Base-by-base conservation (phyloP, 2,113 vertebrate genomes). In the Halcyon senegalensis region DNA sequence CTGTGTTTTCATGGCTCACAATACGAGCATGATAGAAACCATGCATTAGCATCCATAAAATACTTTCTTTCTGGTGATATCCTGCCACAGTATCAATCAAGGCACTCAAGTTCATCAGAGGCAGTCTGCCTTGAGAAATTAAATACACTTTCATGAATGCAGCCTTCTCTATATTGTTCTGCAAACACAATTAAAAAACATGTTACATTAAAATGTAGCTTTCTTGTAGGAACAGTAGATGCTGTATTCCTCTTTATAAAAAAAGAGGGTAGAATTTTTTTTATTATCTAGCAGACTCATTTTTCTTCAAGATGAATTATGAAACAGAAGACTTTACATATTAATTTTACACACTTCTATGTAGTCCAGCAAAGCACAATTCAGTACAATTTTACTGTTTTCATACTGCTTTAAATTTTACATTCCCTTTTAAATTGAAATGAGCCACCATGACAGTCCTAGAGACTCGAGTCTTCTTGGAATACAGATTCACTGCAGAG, bases 1-100 rank as follows among this genome's bases (percentile, higher is more conserved):
- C 99, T 96, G 99, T 99, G 91, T 98, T 99, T 94, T 98, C 81
- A 39, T 98, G 98, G 72, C 96, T 97, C 16, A 98, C 94, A 60
- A 99, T 98, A 31, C 98, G 98, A 60, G 98, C 98, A 69, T 99
- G 99, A 96, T 99, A 99, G 13, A 99, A 98, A 31, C 98, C 82
- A 73, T 99, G 98, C 80, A 99, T 97, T 23, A 99, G 90, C 90
- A 99, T 97, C 99, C 99, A 99, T 62, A 98, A 97, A 27, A 99
- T 92, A 8, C 79, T 91, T 94, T 96, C 95, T 69, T 96, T 97
- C 16, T 96, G 97, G 16, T 89, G 97, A 90, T 97, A 98, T 5
- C 67, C 95, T 13, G 98, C 62, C 25, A 98, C 97, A 6, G 68
- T 87, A 1, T 95, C 84, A 82, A 99, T 98, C 70, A 99, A 13